Conservation (phyloP, 2,113 vertebrate genomes). For the Phasianus colchicus region DNA sequence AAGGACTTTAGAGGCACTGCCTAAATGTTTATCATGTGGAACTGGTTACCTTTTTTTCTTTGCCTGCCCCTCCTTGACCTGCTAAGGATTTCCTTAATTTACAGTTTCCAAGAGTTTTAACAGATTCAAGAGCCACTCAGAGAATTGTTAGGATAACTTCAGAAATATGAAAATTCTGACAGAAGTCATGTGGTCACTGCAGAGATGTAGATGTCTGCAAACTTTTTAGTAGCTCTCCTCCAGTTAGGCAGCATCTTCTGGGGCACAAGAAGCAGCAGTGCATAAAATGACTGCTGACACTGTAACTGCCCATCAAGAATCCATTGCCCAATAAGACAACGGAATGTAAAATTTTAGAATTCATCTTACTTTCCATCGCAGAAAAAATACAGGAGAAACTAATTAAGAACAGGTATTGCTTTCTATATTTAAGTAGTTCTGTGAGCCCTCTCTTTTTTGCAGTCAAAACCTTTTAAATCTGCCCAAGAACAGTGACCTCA, state of each 20-base stretch:
- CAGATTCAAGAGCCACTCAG: neutral
- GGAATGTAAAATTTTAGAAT: neutral
- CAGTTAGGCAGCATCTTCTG: neutral
- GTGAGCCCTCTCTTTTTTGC: neutral
- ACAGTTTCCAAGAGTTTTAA: accelerated
- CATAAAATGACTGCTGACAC: neutral
- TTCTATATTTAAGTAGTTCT: neutral
- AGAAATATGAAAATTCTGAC: neutral
- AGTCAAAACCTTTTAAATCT: neutral
- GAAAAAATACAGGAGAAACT: neutral
- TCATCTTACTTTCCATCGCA: neutral
- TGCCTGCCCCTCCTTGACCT: neutral
- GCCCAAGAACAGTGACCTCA: neutral
- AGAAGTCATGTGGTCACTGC: neutral
- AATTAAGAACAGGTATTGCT: neutral
- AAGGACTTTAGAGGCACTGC: neutral
- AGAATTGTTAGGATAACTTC: neutral
- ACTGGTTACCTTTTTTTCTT: neutral
- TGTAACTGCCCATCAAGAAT: neutral
- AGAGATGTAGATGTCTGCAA: neutral
- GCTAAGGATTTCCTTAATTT: neutral
- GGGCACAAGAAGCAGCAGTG: neutral
- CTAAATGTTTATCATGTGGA: neutral
- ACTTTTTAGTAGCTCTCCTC: neutral
- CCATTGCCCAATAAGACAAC: neutral